Conservation (phyloP, 1,140 invertebrate genomes). For the Trichonephila clavipes region DNA sequence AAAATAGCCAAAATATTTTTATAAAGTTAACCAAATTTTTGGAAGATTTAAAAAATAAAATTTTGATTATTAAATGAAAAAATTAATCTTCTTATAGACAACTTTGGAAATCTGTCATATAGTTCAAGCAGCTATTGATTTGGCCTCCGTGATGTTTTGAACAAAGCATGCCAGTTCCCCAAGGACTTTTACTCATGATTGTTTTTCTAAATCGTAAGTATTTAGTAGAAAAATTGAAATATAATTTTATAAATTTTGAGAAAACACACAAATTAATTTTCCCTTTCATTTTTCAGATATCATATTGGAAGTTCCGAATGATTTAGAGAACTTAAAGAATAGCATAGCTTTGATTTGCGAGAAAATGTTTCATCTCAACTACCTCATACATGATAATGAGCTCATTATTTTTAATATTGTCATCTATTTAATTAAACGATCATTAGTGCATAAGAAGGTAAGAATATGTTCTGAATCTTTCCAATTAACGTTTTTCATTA, state of each 20-base stretch:
- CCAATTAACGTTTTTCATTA: too few species aligned
- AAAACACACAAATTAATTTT: not conserved
- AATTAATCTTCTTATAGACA: not conserved
- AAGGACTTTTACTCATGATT: conserved; percentile 22
- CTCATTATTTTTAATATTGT: not conserved
- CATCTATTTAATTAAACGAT: conserved; percentile 1
- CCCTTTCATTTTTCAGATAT: not conserved
- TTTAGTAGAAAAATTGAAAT: not conserved
- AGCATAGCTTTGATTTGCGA: conserved; percentile 22
- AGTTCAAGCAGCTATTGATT: conserved; percentile 32
- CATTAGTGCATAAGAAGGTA: not conserved
- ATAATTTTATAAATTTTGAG: not conserved
- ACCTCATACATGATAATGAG: not conserved
- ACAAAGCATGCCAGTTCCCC: not conserved
- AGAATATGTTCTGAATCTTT: too few species aligned
- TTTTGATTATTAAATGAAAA: too few species aligned
- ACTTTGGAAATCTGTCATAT: not conserved
- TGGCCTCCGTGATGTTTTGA: conserved; percentile 3
- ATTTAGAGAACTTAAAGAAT: not conserved
- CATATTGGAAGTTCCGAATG: not conserved
- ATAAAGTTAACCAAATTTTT: too few species aligned
- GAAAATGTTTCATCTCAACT: conserved; percentile 8
- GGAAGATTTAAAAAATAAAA: too few species aligned
- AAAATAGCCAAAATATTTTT: too few species aligned
- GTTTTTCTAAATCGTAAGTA: conserved; percentile 43